These are phyloP conservation scores for Bradynema listronoti DNA, from an alignment of 1,140 invertebrate species.

Conservation along the genomic window DNA sequence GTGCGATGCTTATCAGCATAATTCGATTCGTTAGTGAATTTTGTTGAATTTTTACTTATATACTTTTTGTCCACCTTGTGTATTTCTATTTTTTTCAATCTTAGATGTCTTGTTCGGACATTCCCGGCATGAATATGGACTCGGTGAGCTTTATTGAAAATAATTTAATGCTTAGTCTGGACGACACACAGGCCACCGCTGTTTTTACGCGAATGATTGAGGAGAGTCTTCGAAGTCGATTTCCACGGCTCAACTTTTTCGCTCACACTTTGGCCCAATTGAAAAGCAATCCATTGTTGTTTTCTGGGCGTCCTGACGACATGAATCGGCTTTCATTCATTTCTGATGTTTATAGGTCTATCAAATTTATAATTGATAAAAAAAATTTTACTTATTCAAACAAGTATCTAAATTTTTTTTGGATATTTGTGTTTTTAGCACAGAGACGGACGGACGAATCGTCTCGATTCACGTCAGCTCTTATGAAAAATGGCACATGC, in stretches of 20 bases:
- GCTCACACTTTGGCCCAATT: constrained; percentile 75
- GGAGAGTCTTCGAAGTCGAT: constrained; percentile 41
- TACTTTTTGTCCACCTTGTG: too few relatives aligned
- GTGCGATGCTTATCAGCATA: constrained; percentile 81
- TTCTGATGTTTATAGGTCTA: constrained; percentile 83
- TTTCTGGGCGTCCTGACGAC: constrained; percentile 66
- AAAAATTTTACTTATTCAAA: not conserved
- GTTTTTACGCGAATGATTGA: constrained; percentile 80
- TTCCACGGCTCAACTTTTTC: constrained; percentile 52
- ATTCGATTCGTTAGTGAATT: constrained; percentile 73
- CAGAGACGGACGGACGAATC: constrained; percentile 80
- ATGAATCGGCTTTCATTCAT: constrained; percentile 82
- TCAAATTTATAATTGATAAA: constrained; percentile 33
- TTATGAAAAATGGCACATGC: constrained; percentile 88
- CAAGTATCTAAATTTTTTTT: constrained; percentile 2
- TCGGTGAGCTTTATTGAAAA: constrained; percentile 84
- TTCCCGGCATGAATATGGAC: constrained; percentile 81
- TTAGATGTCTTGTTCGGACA: constrained; percentile 86
- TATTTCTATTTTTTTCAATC: constrained; percentile 36
- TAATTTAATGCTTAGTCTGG: constrained; percentile 77
- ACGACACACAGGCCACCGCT: constrained; percentile 86
- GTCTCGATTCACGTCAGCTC: constrained; percentile 75
- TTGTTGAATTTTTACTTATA: constrained; percentile 13
- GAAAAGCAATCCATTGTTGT: constrained; percentile 28
- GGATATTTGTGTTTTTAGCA: constrained; percentile 62